Evolutionary conservation across 2,113 vertebrate genomes (phyloP).

Genomic region (Gasterosteus aculeatus): DNA sequence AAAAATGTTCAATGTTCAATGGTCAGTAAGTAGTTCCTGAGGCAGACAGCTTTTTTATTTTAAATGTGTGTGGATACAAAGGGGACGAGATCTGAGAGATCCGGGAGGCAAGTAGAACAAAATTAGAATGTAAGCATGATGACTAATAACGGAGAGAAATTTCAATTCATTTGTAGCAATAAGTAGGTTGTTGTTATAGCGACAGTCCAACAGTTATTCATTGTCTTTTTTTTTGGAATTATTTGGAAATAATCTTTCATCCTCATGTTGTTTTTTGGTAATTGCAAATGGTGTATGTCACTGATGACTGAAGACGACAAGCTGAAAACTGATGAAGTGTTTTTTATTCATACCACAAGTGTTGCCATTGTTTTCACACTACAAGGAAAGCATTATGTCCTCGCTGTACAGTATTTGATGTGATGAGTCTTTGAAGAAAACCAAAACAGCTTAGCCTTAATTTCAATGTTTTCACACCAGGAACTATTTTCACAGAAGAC

Average conservation of each 20-base stretch:
- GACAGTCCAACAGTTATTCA: background rate
- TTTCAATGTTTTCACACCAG: background rate
- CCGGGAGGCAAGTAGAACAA: slow-evolving; percentile 1
- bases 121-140: background rate
- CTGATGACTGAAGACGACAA: background rate
- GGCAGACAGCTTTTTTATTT: background rate
- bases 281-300: background rate
- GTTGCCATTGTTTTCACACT: background rate
- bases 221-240: background rate
- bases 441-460: background rate
- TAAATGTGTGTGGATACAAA: background rate
- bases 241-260: background rate
- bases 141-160: background rate
- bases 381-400: background rate
- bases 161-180: background rate
- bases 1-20: background rate
- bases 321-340: background rate
- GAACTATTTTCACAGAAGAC: background rate
- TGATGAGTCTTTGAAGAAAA: background rate
- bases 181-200: background rate
- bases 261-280: background rate
- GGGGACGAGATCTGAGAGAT: background rate
- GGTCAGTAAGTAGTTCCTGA: background rate
- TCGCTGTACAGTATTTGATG: background rate
- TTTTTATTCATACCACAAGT: background rate